Evolutionary conservation across 2,888 invertebrate genomes (phyloP).

Genomic region (Sphaerophoria rueppellii): DNA sequence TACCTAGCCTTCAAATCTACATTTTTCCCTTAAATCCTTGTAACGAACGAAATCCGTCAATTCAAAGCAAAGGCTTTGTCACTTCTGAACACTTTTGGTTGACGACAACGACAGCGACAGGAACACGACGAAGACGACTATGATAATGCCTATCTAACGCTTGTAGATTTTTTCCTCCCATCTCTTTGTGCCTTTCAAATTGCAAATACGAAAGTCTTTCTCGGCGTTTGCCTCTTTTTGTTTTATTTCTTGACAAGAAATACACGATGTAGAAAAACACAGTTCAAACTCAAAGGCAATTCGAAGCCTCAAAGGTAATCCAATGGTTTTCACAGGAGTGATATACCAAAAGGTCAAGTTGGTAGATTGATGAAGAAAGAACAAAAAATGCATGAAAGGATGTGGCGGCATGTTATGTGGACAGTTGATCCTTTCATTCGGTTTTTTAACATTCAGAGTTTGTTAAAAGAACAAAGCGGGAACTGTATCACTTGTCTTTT

Average conservation of each 20-base stretch:
- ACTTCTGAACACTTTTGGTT: background rate
- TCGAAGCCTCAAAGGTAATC: constrained; percentile 36
- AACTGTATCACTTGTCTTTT: too few species aligned
- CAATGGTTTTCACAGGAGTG: constrained; percentile 6
- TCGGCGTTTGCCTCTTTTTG: constrained; percentile 13
- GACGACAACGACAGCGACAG: background rate
- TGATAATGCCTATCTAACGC: background rate
- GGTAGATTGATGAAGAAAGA: background rate
- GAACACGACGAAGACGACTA: background rate
- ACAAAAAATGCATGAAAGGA: background rate
- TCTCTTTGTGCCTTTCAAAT: background rate
- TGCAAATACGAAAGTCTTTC: constrained; percentile 10
- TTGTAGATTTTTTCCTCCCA: background rate
- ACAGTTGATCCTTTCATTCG: too few species aligned
- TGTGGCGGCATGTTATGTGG: background rate
- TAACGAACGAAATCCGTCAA: constrained; percentile 4
- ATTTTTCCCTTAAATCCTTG: background rate
- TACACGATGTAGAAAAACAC: constrained; percentile 23
- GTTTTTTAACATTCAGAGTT: too few species aligned
- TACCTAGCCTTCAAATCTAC: background rate
- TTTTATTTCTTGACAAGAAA: constrained; percentile 7
- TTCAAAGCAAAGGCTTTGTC: background rate
- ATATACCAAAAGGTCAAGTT: background rate
- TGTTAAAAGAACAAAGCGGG: too few species aligned
- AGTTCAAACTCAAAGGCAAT: constrained; percentile 31